Percentiles rank a stretch among this genome's conserved stretches.
phyloP scores from a whole-genome alignment of 1,140 invertebrate species.

The Mamestra configurata region DNA sequence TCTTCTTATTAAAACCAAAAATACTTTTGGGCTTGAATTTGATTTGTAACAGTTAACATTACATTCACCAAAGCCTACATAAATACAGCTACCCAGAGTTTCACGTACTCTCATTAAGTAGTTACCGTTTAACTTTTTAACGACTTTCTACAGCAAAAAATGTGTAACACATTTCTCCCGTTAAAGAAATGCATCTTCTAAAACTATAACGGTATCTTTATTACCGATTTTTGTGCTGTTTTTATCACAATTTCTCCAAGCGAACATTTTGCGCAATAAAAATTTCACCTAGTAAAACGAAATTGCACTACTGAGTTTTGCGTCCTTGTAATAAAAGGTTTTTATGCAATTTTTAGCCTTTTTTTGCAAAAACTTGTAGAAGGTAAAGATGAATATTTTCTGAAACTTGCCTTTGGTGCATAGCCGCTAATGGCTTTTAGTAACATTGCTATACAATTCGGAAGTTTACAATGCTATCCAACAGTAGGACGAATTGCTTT shows the following conservation, averaged over 20 bases:
- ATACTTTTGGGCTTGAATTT: too few species aligned
- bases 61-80: background rate
- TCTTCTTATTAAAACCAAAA: too few species aligned
- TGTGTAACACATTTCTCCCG: slow-evolving; percentile 26
- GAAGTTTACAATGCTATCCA: slow-evolving; percentile 76
- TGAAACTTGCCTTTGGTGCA: slow-evolving; percentile 56
- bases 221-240: slow-evolving; percentile 15
- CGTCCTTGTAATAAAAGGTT: slow-evolving; percentile 58
- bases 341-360: slow-evolving; percentile 63
- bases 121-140: background rate
- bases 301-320: slow-evolving; percentile 57
- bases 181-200: slow-evolving; percentile 53
- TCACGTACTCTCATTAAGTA: slow-evolving; percentile 22
- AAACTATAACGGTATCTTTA: slow-evolving; percentile 61
- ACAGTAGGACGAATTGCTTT: slow-evolving; percentile 82
- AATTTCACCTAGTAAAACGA: slow-evolving; percentile 69
- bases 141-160: slow-evolving; percentile 32
- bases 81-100: background rate
- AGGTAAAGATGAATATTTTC: slow-evolving; percentile 56
- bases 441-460: slow-evolving; percentile 74
- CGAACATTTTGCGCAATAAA: slow-evolving; percentile 74
- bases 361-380: slow-evolving; percentile 64
- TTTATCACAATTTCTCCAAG: slow-evolving; percentile 70
- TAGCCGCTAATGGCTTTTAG: slow-evolving; percentile 72
- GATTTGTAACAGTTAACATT: background rate